A percentile compares a stretch with the other conserved stretches of the same genome.
Evolutionary conservation across 2,113 vertebrate genomes (phyloP).

Genomic region (Laticauda laticaudata): DNA sequence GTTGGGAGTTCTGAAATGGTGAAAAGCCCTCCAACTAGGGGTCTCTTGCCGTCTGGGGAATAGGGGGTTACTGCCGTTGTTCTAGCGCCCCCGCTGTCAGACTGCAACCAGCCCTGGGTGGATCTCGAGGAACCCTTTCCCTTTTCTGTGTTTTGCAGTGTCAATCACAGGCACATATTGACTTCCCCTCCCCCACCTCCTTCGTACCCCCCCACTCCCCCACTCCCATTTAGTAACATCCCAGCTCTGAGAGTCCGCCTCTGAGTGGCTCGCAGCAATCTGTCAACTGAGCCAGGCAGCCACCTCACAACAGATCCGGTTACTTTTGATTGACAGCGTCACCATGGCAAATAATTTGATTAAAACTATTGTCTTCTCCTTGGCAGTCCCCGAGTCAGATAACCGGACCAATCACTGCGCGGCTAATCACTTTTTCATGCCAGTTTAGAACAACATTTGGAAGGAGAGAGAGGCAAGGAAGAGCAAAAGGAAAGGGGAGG

Average conservation of each 20-base stretch:
- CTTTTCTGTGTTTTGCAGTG: constrained; percentile 64
- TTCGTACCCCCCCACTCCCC: neutral
- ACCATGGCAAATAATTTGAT: constrained; percentile 99
- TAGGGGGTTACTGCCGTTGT: neutral
- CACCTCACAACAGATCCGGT: constrained; percentile 92
- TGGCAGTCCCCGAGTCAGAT: constrained; percentile 95
- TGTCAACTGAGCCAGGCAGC: constrained; percentile 85
- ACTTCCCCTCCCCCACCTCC: constrained; percentile 36
- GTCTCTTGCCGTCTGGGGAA: neutral
- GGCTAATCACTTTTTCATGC: constrained; percentile 92
- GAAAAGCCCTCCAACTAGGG: neutral
- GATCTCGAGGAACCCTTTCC: neutral
- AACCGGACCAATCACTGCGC: constrained; percentile 97
- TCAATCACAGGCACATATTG: constrained; percentile 82
- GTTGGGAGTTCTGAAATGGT: neutral
- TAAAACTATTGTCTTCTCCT: constrained; percentile 98
- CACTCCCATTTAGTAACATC: constrained; percentile 68
- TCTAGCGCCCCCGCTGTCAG: constrained; percentile 27
- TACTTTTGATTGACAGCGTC: constrained; percentile 98
- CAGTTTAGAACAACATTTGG: constrained; percentile 99
- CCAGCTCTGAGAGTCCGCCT: constrained; percentile 77
- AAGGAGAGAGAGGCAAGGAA: constrained; percentile 65
- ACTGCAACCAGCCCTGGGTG: neutral
- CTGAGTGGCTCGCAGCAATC: constrained; percentile 81
- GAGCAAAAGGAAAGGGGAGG: constrained; percentile 26